Base-by-base conservation (phyloP, 2,113 vertebrate species). In the Crotalus horridus region DNA sequence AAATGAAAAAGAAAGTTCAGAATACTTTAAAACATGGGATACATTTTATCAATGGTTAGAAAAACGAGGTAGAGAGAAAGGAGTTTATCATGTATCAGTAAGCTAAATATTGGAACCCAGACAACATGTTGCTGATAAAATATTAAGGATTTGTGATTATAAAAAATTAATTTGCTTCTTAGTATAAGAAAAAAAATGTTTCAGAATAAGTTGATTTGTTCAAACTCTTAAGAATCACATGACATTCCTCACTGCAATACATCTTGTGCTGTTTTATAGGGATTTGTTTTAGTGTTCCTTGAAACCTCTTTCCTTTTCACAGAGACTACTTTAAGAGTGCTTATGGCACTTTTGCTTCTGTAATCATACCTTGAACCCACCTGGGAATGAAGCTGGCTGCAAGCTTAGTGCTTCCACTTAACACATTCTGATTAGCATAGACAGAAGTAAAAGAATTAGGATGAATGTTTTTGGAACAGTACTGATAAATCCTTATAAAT, bases 401-500 rank as follows among this genome's bases (percentile, higher is more conserved):
- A 97, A 96, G 97, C 96, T 97, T 96, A 97, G 97, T 96, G 97
- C 97, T 98, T 98, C 97, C 96, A 97, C 96, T 98, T 97, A 98
- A 96, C 97, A 97, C 97, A 98, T 97, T 98, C 97, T 97, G 97
- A 97, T 98, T 98, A 98, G 97, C 97, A 97, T 97, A 97, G 97
- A 97, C 97, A 98, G 97, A 97, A 98, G 97, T 96, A 97, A 92
- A 88, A 96, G 97, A 98, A 98, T 98, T 98, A 98, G 97, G 98
- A 98, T 97, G 97, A 97, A 98, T 98, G 98, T 98, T 98, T 98
- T 98, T 97, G 97, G 97, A 98, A 97, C 96, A 96, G 97, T 97
- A 94, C 96, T 98, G 97, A 98, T 98, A 98, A 98, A 98, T 98
- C 97, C 97, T 98, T 97, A 97, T 98, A 98, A 98, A 98, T 98